A percentile compares a stretch with the other conserved stretches of the same genome.
Conservation (phyloP, 2,888 invertebrate genomes). For the Drosophila bunnanda region DNA sequence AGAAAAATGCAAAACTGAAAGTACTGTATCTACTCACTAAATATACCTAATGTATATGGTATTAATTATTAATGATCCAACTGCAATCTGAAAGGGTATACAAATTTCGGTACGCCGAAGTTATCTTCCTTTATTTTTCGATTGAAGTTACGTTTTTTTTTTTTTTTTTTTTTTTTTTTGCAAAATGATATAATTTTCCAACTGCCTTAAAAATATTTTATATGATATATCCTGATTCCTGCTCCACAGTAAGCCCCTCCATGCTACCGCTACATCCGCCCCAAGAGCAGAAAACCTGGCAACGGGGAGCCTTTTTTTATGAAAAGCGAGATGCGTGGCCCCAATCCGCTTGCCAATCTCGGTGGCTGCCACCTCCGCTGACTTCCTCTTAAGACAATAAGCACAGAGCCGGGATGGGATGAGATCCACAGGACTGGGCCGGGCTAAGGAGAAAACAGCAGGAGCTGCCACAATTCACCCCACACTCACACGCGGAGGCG, state of each 20-base stretch:
- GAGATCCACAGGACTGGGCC: neutral
- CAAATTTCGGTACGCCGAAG: too few relatives aligned
- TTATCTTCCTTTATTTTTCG: too few relatives aligned
- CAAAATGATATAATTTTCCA: too few relatives aligned
- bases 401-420: constrained; percentile 51
- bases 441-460: constrained; percentile 50
- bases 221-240: too few relatives aligned
- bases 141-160: too few relatives aligned
- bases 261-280: constrained; percentile 16
- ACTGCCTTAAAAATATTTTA: neutral
- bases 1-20: too few relatives aligned
- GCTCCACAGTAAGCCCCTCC: constrained; percentile 17
- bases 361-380: constrained; percentile 19
- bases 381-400: constrained; percentile 74
- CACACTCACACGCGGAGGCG: constrained; percentile 63
- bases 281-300: constrained; percentile 15
- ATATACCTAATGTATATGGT: too few relatives aligned
- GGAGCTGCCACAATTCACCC: constrained; percentile 52
- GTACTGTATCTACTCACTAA: too few relatives aligned
- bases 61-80: too few relatives aligned
- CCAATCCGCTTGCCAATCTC: constrained; percentile 45
- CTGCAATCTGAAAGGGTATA: too few relatives aligned
- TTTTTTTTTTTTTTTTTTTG: too few relatives aligned
- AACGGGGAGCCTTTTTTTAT: constrained; percentile 24
- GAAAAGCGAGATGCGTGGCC: constrained; percentile 47